Evolutionary conservation across 2,888 invertebrate genomes (phyloP), one percentile per base, ranked within the genome.

Genomic region (Gerosis bhagava): DNA sequence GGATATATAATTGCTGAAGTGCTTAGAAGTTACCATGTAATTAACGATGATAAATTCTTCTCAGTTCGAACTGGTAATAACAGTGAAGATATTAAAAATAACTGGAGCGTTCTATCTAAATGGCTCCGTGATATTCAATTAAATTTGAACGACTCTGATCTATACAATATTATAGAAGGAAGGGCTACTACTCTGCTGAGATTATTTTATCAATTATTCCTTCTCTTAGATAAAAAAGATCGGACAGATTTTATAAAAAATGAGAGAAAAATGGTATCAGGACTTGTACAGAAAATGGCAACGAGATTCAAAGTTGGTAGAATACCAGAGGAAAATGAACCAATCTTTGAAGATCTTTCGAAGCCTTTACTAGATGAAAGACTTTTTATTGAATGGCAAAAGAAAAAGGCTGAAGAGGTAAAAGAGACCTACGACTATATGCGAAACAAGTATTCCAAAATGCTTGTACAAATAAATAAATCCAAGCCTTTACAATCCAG

Each of bases 121-220:
- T 93, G 92, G 93, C 59, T 93, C 22, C 72, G 68, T 3, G 77
- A 78, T 28, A 58, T 92, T 3, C 86, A 90, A 29, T 77, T 93
- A 1, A 58, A 73, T 32, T 65, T 90, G 51, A 72, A 65, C 31
- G 80, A 87, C 13, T 60, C 77, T 2, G 90, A 90, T 41, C 60
- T 92, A 32, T 65, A 71, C 2, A 82, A 82, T 41, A 80, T 92
- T 10, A 87, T 88, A 50, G 75, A 80, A 43, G 90, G 89, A 1
- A 83, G 77, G 48, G 89, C 90, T 3, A 81, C 89, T 5, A 70
- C 89, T 0, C 72, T 91, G 4, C 70, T 92, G 3, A 83, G 90
- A 19, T 61, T 93, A 1, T 91, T 92, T 64, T 93, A 93, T 68
- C 90, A 91, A 67, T 68, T 93, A 3, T 93, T 91, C 62, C 73